Conservation (phyloP, 2,888 invertebrate genomes). For the Rutpela maculata region DNA sequence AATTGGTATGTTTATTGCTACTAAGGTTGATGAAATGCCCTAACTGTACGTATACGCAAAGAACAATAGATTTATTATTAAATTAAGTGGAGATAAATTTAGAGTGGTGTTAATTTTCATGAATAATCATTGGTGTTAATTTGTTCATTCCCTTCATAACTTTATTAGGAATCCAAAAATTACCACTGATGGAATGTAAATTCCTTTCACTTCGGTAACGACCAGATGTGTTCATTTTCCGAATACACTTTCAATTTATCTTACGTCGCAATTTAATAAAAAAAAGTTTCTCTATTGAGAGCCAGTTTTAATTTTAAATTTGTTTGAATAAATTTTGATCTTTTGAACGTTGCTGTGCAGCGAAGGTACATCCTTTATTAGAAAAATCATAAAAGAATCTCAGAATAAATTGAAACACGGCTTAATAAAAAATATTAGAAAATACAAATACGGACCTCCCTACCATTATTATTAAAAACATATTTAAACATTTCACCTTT, state of each 20-base stretch:
- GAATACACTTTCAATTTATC: conserved; percentile 12
- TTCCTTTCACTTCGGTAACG: background rate
- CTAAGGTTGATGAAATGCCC: too few species aligned
- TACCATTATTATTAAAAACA: too few species aligned
- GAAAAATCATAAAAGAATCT: too few species aligned
- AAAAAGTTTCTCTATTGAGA: background rate
- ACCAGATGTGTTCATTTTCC: conserved; percentile 2
- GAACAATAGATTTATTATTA: too few species aligned
- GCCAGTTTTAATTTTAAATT: conserved; percentile 18
- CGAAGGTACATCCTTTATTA: too few species aligned
- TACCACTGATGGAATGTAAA: conserved; percentile 9
- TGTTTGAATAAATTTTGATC: background rate
- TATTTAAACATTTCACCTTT: too few species aligned
- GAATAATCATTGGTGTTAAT: conserved; percentile 14
- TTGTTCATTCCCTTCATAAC: conserved; percentile 12
- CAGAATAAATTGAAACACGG: too few species aligned
- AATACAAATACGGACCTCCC: too few species aligned
- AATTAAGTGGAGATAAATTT: background rate
- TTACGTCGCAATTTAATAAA: conserved; percentile 3
- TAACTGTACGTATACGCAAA: too few species aligned
- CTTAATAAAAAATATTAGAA: too few species aligned
- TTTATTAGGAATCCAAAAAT: conserved; percentile 6
- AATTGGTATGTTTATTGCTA: too few species aligned
- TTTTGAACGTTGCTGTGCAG: too few species aligned
- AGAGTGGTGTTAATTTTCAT: conserved; percentile 3